phyloP scores from a whole-genome alignment of 2,888 invertebrate genomes.

The Horisme vitalbata region DNA sequence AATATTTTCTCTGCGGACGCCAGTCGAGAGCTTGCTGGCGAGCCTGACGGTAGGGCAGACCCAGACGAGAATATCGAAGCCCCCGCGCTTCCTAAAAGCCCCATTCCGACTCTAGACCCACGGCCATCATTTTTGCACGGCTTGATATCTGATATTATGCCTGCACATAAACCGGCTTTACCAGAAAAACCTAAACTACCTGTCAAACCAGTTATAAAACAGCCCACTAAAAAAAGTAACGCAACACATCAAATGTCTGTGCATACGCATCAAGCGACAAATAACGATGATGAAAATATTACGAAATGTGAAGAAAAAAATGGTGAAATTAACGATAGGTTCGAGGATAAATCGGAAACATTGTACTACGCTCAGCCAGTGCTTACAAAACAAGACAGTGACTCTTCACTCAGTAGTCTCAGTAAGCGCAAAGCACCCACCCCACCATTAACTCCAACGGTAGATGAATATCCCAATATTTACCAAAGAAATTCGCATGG shows the following conservation, averaged over 20 bases:
- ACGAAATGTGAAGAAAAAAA: slow-evolving; percentile 63
- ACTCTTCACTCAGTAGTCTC: slow-evolving; percentile 77
- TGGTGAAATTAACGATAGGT: slow-evolving; percentile 64
- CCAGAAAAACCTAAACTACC: slow-evolving; percentile 88
- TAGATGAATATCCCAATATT: slow-evolving; percentile 78
- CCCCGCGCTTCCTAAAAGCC: slow-evolving; percentile 87
- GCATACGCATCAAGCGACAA: slow-evolving; percentile 77
- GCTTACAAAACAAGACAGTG: slow-evolving; percentile 82
- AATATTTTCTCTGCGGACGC: slow-evolving; percentile 80
- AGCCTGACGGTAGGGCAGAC: slow-evolving; percentile 94
- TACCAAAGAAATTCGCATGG: slow-evolving; percentile 84
- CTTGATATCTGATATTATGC: slow-evolving; percentile 76
- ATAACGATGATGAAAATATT: slow-evolving; percentile 57
- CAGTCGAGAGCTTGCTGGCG: slow-evolving; percentile 91
- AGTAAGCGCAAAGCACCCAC: slow-evolving; percentile 91
- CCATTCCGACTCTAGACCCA: slow-evolving; percentile 84
- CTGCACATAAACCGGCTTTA: slow-evolving; percentile 82
- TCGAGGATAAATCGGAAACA: slow-evolving; percentile 66
- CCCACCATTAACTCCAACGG: slow-evolving; percentile 83
- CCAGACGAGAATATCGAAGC: slow-evolving; percentile 88
- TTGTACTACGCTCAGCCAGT: slow-evolving; percentile 76
- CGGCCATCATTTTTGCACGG: slow-evolving; percentile 89
- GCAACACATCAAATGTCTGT: slow-evolving; percentile 74
- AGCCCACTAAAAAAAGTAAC: slow-evolving; percentile 66
- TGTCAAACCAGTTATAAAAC: slow-evolving; percentile 82